A percentile compares a stretch with the other conserved stretches of the same genome.
Evolutionary conservation across 2,797 vertebrate genomes (phyloP).

Genomic region (Sparus aurata): DNA sequence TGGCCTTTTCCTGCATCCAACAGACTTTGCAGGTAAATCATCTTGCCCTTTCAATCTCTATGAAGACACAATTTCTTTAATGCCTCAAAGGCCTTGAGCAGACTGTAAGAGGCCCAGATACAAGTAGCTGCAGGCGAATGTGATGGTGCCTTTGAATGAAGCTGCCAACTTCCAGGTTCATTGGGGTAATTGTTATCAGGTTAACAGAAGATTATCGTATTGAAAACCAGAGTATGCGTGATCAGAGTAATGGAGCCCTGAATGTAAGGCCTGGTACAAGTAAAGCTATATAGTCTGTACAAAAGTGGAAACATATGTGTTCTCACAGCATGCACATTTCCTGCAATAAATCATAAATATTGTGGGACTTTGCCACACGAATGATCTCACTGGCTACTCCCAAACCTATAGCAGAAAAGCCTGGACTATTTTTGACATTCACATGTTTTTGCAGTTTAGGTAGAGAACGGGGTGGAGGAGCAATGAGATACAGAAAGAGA

Average conservation of each 20-base stretch:
- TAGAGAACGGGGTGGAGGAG: conserved; percentile 1
- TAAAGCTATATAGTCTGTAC: background rate
- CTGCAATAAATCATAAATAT: conserved; percentile 45
- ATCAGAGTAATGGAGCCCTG: background rate
- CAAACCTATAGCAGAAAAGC: conserved; percentile 11
- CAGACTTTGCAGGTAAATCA: no score
- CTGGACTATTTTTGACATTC: conserved; percentile 21
- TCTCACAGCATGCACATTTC: background rate
- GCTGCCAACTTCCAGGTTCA: conserved; percentile 10
- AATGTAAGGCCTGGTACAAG: background rate
- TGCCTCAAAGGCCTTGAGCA: background rate
- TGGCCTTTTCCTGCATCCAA: background rate
- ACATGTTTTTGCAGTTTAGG: conserved; percentile 5
- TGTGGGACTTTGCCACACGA: conserved; percentile 30
- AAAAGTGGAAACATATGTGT: conserved; percentile 49
- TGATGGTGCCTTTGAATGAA: conserved; percentile 4
- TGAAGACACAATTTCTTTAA: background rate
- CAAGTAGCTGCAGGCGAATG: conserved; percentile 8
- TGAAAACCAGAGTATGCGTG: background rate
- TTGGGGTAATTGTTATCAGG: conserved; percentile 6
- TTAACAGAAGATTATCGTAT: conserved; percentile 5
- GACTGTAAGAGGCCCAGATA: conserved; percentile 21
- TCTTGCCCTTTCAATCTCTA: no score
- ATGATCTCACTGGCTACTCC: conserved; percentile 34
- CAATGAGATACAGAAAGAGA: conserved; percentile 2